phyloP scores from a whole-genome alignment of 2,888 invertebrate species.

The Drosophila phalerata region DNA sequence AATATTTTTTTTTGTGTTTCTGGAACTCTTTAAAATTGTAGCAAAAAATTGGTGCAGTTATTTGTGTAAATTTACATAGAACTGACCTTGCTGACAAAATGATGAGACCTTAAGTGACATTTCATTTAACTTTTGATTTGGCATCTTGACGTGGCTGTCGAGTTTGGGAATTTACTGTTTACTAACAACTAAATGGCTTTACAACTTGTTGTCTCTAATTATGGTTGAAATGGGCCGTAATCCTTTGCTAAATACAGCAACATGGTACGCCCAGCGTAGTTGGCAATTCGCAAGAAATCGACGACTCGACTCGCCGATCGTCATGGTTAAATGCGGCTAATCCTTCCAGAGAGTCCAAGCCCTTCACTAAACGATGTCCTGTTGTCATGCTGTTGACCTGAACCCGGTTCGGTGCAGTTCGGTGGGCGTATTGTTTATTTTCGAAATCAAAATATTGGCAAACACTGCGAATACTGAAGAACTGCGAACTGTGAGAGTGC shows the following conservation, averaged over 20 bases:
- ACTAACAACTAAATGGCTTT: slow-evolving; percentile 73
- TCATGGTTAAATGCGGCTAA: slow-evolving; percentile 78
- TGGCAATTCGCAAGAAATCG: slow-evolving; percentile 49
- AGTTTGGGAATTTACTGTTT: slow-evolving; percentile 18
- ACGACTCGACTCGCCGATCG: slow-evolving; percentile 30
- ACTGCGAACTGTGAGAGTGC: slow-evolving; percentile 53
- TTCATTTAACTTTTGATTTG: slow-evolving; percentile 80
- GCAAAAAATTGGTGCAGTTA: slow-evolving; percentile 73
- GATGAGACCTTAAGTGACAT: slow-evolving; percentile 38
- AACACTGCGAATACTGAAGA: slow-evolving; percentile 69
- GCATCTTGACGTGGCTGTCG: slow-evolving; percentile 60
- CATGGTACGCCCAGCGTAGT: slow-evolving; percentile 60
- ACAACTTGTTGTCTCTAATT: slow-evolving; percentile 84
- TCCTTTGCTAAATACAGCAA: slow-evolving; percentile 78
- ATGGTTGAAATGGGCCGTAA: slow-evolving; percentile 81
- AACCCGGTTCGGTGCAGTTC: slow-evolving; percentile 37
- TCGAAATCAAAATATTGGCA: slow-evolving; percentile 84
- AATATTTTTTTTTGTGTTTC: neutral
- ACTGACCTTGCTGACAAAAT: slow-evolving; percentile 52
- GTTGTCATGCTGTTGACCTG: slow-evolving; percentile 36
- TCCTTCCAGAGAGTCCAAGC: slow-evolving; percentile 65
- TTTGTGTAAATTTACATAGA: slow-evolving; percentile 67
- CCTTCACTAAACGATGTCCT: slow-evolving; percentile 26
- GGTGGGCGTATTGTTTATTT: slow-evolving; percentile 82
- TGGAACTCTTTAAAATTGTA: slow-evolving; percentile 49